These are phyloP conservation scores for Trididemnum miniatum DNA, from an alignment of 23 tunicate genomes.

Conservation along the genomic window DNA sequence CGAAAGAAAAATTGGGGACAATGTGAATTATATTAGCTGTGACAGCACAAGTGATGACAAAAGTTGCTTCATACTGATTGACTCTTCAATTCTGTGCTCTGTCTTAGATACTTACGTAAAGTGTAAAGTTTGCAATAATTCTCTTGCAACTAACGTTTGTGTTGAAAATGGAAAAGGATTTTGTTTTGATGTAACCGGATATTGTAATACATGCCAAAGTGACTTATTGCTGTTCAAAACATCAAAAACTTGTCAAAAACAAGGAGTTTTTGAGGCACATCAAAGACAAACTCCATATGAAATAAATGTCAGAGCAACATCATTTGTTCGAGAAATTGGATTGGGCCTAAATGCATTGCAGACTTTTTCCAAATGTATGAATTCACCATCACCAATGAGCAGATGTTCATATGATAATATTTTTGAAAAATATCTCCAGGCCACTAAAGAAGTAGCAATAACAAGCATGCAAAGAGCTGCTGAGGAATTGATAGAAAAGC, in stretches of 20 bases:
- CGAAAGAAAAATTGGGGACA: too few species aligned
- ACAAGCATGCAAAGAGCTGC: background rate
- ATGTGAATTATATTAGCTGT: too few species aligned
- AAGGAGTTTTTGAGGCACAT: background rate
- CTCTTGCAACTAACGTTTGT: background rate
- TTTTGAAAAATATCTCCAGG: background rate
- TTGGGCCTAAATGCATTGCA: too few species aligned
- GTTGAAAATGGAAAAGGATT: slow-evolving; percentile 4
- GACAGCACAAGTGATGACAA: too few species aligned
- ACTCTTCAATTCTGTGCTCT: too few species aligned
- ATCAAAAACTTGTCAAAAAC: background rate
- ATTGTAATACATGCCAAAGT: background rate
- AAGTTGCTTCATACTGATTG: background rate
- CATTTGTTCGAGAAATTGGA: background rate
- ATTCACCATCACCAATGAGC: background rate
- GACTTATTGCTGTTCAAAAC: background rate
- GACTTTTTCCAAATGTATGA: too few species aligned
- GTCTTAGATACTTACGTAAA: too few species aligned
- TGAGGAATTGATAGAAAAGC: background rate
- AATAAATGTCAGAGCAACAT: background rate
- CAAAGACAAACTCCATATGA: background rate
- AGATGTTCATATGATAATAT: background rate
- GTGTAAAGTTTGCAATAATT: background rate
- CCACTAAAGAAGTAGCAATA: background rate
- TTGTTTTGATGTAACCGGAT: background rate